These are phyloP conservation scores for Drosophila mercatorum DNA, from an alignment of 2,888 invertebrate species.

Conservation along the genomic window DNA sequence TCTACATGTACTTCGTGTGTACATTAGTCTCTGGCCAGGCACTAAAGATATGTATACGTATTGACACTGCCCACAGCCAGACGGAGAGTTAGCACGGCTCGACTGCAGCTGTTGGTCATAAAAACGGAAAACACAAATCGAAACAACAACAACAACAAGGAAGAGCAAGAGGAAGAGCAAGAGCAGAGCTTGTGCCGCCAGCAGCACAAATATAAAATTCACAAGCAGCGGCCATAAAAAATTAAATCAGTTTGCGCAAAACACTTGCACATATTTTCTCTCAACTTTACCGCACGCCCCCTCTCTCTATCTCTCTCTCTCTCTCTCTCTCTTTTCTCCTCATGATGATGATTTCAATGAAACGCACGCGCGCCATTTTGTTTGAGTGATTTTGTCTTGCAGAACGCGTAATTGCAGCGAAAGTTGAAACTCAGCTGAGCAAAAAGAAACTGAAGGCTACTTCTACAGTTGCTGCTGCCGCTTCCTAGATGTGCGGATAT, in stretches of 20 bases:
- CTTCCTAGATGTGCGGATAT: conserved; percentile 5
- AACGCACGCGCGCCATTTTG: conserved; percentile 75
- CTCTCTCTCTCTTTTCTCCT: not conserved
- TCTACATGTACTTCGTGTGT: conserved; percentile 27
- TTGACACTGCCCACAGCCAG: conserved; percentile 42
- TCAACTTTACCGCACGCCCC: conserved; percentile 35
- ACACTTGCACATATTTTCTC: conserved; percentile 70
- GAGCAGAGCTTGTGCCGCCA: conserved; percentile 26
- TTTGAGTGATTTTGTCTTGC: conserved; percentile 77
- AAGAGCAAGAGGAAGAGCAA: conserved; percentile 12
- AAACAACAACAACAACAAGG: conserved; percentile 33
- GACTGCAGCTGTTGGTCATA: conserved; percentile 66
- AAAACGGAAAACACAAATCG: conserved; percentile 60
- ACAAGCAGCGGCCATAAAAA: conserved; percentile 72
- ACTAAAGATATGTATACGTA: conserved; percentile 41
- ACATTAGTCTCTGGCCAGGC: conserved; percentile 32
- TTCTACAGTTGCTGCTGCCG: conserved; percentile 16
- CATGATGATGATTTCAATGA: conserved; percentile 68
- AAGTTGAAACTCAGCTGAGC: conserved; percentile 67
- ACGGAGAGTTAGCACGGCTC: conserved; percentile 28
- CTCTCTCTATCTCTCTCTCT: not conserved
- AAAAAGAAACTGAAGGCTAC: conserved; percentile 40
- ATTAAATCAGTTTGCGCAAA: conserved; percentile 77
- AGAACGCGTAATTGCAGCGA: conserved; percentile 76
- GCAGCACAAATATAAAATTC: conserved; percentile 65